Evolutionary conservation across 2,888 invertebrate species (phyloP), one percentile per base, ranked within the genome.

Genomic region (Acleris emargana): DNA sequence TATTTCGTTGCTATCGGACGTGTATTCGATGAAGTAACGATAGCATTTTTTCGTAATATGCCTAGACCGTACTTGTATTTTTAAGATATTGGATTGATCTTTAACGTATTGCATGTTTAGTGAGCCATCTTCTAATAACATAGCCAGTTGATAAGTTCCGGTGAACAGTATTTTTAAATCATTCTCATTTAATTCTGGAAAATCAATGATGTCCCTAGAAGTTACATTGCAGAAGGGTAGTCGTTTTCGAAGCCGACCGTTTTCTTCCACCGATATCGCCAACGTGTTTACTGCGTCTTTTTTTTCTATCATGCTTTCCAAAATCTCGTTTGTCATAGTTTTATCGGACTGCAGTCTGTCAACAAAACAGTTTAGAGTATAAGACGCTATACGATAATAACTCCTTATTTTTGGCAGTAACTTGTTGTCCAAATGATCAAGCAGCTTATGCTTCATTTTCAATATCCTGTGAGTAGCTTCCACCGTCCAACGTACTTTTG

Each of bases 301-400:
- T 45, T 45, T 45, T 45, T 45, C 45, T 13, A 5, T 16, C 45
- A 45, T 45, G 9, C 45, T 45, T 45, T 45, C 13, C n/a, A 45
- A 45, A 16, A 45, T 45, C 11, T 13, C 5, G 9, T 45, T 16
- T n/a, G 45, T 16, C 45, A 16, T 45, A 16, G 45, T 13, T 11
- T 45, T n/a, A 45, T 45, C 45, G 20, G 42, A 22, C 42, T 51
- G 20, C n/a, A n/a, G 32, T 53, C 17, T 53, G 32, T 53, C 32
- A 5, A 32, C 38, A 17, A 38, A 17, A 53, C 6, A 32, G 53
- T 32, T 53, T 53, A 17, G 32, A 53, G 17, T 32, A 53, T 38
- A 32, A 53, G 53, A 53, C 17, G 53, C 38, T 32, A 53, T 53
- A 9, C 53, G 38, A 53, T 53, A 53, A 53, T 38, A 53, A 32